A percentile compares a stretch with the other conserved stretches of the same genome.
phyloP scores from a whole-genome alignment of 2,113 vertebrate genomes.

The Rostratula benghalensis region DNA sequence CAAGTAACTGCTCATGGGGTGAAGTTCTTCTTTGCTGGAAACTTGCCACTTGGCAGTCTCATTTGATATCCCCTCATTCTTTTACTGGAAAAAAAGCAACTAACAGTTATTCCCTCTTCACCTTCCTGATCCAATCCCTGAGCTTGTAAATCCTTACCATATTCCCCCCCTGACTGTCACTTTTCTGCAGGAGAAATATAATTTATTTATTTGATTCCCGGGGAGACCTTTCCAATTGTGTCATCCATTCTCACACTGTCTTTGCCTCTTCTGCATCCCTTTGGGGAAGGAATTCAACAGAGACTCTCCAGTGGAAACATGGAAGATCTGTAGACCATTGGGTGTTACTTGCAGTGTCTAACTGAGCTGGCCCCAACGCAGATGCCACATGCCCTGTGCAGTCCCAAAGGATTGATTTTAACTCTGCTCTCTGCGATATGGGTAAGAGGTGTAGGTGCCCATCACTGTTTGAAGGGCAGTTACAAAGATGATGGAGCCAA shows the following conservation, averaged over 20 bases:
- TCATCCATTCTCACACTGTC: not conserved
- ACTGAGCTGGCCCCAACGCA: not conserved
- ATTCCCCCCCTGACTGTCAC: not conserved
- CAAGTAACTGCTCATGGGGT: not conserved
- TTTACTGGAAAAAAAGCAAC: not conserved
- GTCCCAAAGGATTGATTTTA: not conserved
- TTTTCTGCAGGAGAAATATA: not conserved
- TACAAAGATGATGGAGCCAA: rapidly evolving
- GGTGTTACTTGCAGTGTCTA: not conserved
- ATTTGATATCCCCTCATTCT: not conserved
- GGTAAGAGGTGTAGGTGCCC: not conserved
- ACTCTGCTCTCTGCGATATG: not conserved
- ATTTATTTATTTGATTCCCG: not conserved
- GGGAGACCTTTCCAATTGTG: not conserved
- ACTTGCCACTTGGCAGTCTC: not conserved
- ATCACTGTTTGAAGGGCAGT: not conserved
- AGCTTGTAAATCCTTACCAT: not conserved
- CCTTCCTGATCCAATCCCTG: not conserved
- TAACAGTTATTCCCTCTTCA: not conserved
- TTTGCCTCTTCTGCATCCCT: not conserved
- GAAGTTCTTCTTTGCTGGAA: not conserved
- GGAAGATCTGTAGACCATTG: not conserved
- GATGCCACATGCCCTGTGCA: not conserved
- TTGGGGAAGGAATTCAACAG: not conserved
- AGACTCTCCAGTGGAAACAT: not conserved